Conservation (phyloP, 2,888 invertebrate species). For the Microctonus brassicae region DNA sequence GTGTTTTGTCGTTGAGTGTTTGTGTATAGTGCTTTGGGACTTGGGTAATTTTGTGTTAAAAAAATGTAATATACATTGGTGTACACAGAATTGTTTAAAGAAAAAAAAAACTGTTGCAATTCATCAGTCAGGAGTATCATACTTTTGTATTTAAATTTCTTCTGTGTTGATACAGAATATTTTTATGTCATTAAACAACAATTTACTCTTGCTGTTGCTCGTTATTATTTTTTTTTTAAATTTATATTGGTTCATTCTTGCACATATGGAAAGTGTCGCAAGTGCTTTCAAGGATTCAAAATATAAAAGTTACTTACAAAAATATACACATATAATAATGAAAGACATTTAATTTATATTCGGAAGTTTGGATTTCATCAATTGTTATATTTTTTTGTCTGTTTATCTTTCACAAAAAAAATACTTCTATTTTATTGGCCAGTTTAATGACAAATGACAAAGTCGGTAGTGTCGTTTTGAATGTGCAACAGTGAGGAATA, state of each 20-base stretch:
- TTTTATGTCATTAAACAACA: neutral
- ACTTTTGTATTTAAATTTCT: neutral
- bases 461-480: neutral
- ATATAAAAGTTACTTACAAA: neutral
- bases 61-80: neutral
- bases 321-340: neutral
- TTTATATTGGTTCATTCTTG: no score
- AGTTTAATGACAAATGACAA: neutral
- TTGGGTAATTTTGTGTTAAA: neutral
- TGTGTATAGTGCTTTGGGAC: neutral
- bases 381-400: neutral
- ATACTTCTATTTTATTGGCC: neutral
- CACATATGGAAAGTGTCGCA: neutral
- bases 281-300: neutral
- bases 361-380: neutral
- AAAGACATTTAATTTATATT: neutral
- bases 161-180: neutral
- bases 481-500: neutral
- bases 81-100: no score
- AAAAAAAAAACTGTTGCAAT: neutral
- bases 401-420: neutral
- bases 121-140: neutral
- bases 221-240: no score
- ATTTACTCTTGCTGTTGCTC: neutral
- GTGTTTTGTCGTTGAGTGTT: neutral